These are phyloP conservation scores for Athripsodes cinereus DNA, from an alignment of 2,888 invertebrate genomes.

Conservation along the genomic window DNA sequence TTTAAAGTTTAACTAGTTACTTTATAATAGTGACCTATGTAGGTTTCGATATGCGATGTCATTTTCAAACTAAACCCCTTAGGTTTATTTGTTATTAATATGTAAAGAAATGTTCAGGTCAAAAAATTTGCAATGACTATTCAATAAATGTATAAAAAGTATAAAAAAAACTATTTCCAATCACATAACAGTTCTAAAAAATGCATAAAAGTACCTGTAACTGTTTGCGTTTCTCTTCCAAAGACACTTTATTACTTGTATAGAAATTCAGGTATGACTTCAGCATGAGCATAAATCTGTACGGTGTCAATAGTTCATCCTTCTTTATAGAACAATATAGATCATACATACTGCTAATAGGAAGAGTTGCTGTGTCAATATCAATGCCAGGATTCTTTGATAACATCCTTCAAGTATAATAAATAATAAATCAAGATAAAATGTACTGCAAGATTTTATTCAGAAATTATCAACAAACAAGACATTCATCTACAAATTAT, in stretches of 20 bases:
- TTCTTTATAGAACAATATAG: constrained; percentile 18
- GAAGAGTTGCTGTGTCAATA: constrained; percentile 13
- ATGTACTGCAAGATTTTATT: too few relatives aligned
- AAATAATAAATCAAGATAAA: too few relatives aligned
- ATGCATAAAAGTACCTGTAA: constrained; percentile 60
- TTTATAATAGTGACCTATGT: too few relatives aligned
- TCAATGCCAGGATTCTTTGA: constrained; percentile 8
- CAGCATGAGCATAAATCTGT: constrained; percentile 51
- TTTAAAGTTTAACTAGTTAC: too few relatives aligned
- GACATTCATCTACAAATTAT: too few relatives aligned
- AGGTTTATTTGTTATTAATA: too few relatives aligned
- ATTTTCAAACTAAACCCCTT: too few relatives aligned
- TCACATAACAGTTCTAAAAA: not conserved
- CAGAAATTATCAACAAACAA: too few relatives aligned
- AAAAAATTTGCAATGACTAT: too few relatives aligned
- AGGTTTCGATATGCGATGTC: too few relatives aligned
- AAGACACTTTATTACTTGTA: constrained; percentile 54
- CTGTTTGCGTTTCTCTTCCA: constrained; percentile 56
- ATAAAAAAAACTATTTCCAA: constrained; percentile 9
- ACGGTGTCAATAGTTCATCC: constrained; percentile 40
- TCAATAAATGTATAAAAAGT: constrained; percentile 1
- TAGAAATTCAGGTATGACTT: constrained; percentile 52
- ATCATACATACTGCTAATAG: constrained; percentile 14
- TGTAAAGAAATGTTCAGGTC: too few relatives aligned
- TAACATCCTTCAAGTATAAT: constrained; percentile 18